Base-by-base conservation (phyloP, 2,888 invertebrate genomes). In the Lithophane semibrunnea region DNA sequence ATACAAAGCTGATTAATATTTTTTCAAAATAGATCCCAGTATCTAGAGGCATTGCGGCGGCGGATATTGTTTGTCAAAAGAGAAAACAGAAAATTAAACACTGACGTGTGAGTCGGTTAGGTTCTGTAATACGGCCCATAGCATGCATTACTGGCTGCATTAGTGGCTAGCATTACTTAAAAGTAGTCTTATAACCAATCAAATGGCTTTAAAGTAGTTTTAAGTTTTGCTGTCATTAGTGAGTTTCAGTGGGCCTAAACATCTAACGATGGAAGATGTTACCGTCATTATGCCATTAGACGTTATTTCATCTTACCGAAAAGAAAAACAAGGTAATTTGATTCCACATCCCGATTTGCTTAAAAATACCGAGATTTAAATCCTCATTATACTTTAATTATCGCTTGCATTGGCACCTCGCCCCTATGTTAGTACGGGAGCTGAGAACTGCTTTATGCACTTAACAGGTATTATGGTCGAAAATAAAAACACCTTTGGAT, bases 361-460 rank as follows among this genome's bases (percentile, higher is more conserved):
- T 24, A 24, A 60, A 58, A 24, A 16, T 58, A 24, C 16, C n/a
- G 16, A 3, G 9, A 61, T 60, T 60, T 29, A 24, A 60, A 18
- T 61, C 1, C 12, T 42, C n/a, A 8, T n/a, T 9, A n/a, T n/a
- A 64, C 0, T 29, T 9, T 13, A 0, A 65, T 13, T 8, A 10
- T 64, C 85, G 82, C 87, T 80, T 12, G n/a, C 67, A 44, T 5
- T 44, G 29, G 4, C 18, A 73, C 86, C 75, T 66, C 8, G 61
- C 21, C 58, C 42, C 18, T 73, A 79, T 70, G 54, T 69, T 63
- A 75, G 75, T 63, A 60, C 60, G 67, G 66, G 78, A 74, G 79
- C 65, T 63, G 56, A 73, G 70, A 88, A 86, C 78, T 86, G 77
- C 83, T 86, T 86, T 87, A 78, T 85, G 83, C 86, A 85, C 88